phyloP scores from a whole-genome alignment of 92 coral and sea anemone genomes.

The Phenganax marumi region DNA sequence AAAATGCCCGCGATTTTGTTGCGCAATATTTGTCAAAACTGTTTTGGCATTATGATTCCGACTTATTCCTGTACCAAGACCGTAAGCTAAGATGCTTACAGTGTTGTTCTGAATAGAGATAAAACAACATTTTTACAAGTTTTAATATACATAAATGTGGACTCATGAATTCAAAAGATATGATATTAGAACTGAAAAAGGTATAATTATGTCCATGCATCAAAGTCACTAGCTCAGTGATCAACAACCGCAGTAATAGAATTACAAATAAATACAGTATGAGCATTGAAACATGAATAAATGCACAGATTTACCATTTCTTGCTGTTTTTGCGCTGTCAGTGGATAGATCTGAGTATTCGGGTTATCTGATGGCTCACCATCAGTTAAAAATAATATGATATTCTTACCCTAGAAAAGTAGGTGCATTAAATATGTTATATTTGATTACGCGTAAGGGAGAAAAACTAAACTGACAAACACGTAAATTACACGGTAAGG shows the following conservation, averaged over 20 bases:
- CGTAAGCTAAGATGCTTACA: constrained; percentile 66
- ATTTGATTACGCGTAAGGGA: too few species aligned
- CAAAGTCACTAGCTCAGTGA: too few species aligned
- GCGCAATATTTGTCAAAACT: constrained; percentile 51
- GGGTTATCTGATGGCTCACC: constrained; percentile 54
- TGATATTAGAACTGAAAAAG: not conserved
- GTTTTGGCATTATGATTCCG: constrained; percentile 2
- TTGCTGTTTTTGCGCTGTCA: constrained; percentile 53
- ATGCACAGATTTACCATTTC: constrained; percentile 43
- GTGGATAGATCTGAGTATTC: constrained; percentile 42
- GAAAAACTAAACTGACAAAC: too few species aligned
- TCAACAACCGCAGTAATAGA: not conserved
- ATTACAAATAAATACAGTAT: not conserved
- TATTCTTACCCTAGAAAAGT: constrained; percentile 28
- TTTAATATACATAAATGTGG: not conserved
- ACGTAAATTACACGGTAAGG: too few species aligned
- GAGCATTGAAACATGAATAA: not conserved
- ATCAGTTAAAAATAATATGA: constrained; percentile 72
- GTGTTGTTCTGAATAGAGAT: constrained; percentile 34
- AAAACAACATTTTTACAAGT: not conserved
- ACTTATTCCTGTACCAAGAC: constrained; percentile 56
- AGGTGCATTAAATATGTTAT: not conserved
- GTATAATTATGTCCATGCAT: not conserved
- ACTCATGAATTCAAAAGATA: not conserved
- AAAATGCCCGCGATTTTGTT: constrained; percentile 52